phyloP scores from a whole-genome alignment of 2,888 invertebrate genomes.

The Listrodromus nycthemerus region DNA sequence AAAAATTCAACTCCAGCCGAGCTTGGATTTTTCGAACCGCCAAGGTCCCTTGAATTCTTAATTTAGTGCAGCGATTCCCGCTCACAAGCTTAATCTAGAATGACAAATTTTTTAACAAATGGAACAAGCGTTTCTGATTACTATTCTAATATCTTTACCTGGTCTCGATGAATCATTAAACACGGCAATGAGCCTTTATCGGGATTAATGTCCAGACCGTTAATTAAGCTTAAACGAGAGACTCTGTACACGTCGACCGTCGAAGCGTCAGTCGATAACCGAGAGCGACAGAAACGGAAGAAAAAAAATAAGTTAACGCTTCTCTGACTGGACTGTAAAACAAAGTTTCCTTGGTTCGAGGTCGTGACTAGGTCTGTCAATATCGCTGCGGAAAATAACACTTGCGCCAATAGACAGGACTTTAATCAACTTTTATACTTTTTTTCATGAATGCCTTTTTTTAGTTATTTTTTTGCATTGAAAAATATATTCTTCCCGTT shows the following conservation, averaged over 20 bases:
- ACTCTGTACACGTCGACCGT: conserved; percentile 1
- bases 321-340: conserved; percentile 13
- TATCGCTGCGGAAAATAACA: conserved; percentile 21
- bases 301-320: conserved; percentile 49
- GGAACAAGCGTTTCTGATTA: not conserved
- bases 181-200: conserved; percentile 13
- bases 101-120: not conserved
- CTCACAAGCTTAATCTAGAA: not conserved
- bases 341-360: conserved; percentile 11
- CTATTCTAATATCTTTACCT: not conserved
- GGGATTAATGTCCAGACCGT: conserved; percentile 36
- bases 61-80: not conserved
- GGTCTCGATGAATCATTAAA: conserved; percentile 8
- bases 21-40: not conserved
- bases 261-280: conserved; percentile 39
- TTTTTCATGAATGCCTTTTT: conserved; percentile 3
- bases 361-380: conserved; percentile 40
- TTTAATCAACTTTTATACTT: conserved; percentile 34
- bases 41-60: not conserved
- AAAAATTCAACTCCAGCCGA: not conserved
- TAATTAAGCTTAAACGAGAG: conserved; percentile 50
- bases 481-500: not conserved
- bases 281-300: conserved; percentile 16
- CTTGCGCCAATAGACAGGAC: conserved; percentile 11
- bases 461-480: not conserved